These are phyloP conservation scores for Dorcus parallelipipedus DNA, from an alignment of 2,888 invertebrate species.

Conservation along the genomic window DNA sequence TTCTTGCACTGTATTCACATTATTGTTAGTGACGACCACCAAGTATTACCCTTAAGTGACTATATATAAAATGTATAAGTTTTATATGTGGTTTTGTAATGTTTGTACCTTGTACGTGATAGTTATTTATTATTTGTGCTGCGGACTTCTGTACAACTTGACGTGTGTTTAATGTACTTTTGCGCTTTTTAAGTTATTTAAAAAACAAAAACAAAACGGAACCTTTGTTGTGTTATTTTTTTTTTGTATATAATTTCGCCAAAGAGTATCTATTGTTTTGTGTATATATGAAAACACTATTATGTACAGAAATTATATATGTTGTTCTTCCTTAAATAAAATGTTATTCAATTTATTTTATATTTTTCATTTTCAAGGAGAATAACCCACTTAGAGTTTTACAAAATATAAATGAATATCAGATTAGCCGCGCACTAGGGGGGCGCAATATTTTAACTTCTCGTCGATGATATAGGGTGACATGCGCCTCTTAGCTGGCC, in stretches of 20 bases:
- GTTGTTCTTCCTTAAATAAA: conserved; percentile 46
- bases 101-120: conserved; percentile 41
- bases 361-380: not conserved
- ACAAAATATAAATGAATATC: too few relatives aligned
- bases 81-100: conserved; percentile 41
- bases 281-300: conserved; percentile 41
- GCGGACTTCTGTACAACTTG: conserved; percentile 22
- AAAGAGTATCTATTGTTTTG: conserved; percentile 49
- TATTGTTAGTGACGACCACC: conserved; percentile 1
- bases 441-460: too few relatives aligned
- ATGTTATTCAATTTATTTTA: conserved; percentile 14
- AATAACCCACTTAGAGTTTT: too few relatives aligned
- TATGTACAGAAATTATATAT: conserved; percentile 52
- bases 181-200: conserved; percentile 12
- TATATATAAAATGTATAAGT: conserved; percentile 14
- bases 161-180: conserved; percentile 26
- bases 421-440: too few relatives aligned
- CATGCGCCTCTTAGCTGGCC: too few relatives aligned
- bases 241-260: conserved; percentile 48
- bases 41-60: conserved; percentile 2
- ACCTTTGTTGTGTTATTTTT: conserved; percentile 30
- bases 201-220: conserved; percentile 6
- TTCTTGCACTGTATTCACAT: not conserved
- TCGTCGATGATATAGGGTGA: too few relatives aligned
- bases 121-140: conserved; percentile 29